Percentiles rank a stretch among this genome's conserved stretches.
These are phyloP conservation scores for Datnioides undecimradiatus DNA, from an alignment of 2,113 vertebrate species.

Conservation along the genomic window DNA sequence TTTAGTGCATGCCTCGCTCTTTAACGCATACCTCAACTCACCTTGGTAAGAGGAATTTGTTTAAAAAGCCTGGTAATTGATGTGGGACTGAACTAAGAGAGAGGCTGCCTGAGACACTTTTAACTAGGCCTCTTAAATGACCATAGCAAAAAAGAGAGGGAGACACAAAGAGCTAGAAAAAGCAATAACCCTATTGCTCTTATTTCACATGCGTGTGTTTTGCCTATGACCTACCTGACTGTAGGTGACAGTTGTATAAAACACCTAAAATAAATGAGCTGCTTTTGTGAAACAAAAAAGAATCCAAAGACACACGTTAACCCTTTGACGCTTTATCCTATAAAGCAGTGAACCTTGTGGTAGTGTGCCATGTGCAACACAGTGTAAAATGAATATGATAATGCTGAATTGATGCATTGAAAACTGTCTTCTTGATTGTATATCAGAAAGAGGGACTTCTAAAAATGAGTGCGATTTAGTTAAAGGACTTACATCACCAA, in stretches of 20 bases:
- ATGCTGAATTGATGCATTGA: neutral
- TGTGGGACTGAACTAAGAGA: slow-evolving; percentile 88
- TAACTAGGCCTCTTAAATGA: slow-evolving; percentile 90
- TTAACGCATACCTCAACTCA: slow-evolving; percentile 63
- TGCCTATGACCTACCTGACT: slow-evolving; percentile 75
- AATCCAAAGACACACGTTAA: neutral
- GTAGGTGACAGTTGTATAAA: slow-evolving; percentile 86
- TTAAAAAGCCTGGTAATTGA: slow-evolving; percentile 91
- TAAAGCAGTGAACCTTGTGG: neutral
- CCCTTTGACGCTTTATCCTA: neutral
- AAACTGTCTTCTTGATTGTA: neutral
- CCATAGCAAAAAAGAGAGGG: slow-evolving; percentile 85
- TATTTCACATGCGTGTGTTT: slow-evolving; percentile 19
- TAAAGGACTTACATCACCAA: neutral
- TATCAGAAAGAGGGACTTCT: neutral
- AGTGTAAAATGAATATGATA: neutral
- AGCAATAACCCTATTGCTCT: slow-evolving; percentile 42
- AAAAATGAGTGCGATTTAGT: neutral
- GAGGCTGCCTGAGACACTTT: slow-evolving; percentile 86
- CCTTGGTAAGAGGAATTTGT: slow-evolving; percentile 87
- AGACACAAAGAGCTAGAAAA: slow-evolving; percentile 29
- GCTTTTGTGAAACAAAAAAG: slow-evolving; percentile 47
- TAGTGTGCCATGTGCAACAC: neutral
- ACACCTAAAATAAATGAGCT: slow-evolving; percentile 80
- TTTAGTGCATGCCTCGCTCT: slow-evolving; percentile 71